Evolutionary conservation across 2,888 invertebrate species (phyloP).

Genomic region (Sesia bembeciformis): DNA sequence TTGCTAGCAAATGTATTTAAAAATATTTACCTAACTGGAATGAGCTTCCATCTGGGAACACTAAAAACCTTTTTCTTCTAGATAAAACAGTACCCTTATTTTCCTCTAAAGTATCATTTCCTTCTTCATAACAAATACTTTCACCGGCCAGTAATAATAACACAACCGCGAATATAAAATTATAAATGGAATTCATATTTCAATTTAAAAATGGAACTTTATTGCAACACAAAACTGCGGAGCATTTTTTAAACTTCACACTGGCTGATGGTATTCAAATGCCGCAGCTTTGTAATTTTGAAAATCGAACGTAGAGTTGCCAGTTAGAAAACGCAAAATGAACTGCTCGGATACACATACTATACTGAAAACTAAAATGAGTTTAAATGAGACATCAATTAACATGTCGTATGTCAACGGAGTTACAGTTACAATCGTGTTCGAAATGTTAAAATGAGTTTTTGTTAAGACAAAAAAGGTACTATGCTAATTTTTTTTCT

Average conservation of each 20-base stretch:
- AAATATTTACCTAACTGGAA: constrained; percentile 72
- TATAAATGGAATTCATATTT: too few relatives aligned
- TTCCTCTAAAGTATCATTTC: constrained; percentile 20
- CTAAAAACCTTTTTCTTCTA: constrained; percentile 72
- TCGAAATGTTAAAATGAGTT: constrained; percentile 5
- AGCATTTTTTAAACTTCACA: too few relatives aligned
- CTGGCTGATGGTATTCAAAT: not conserved
- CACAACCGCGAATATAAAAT: too few relatives aligned
- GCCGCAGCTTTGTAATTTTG: constrained; percentile 2
- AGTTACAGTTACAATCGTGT: constrained; percentile 49
- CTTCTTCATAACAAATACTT: not conserved
- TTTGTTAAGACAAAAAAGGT: not conserved
- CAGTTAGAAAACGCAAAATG: constrained; percentile 32
- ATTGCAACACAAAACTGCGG: too few relatives aligned
- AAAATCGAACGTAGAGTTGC: constrained; percentile 27
- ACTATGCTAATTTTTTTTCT: too few relatives aligned
- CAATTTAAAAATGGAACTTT: too few relatives aligned
- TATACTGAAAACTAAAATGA: constrained; percentile 26
- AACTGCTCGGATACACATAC: constrained; percentile 33
- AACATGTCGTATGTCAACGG: constrained; percentile 51
- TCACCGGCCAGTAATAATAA: too few relatives aligned
- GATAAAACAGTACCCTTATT: constrained; percentile 42
- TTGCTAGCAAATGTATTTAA: not conserved
- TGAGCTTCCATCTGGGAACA: constrained; percentile 76
- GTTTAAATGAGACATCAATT: constrained; percentile 55